Conservation (phyloP, 2,888 invertebrate species). For the Caenorhabditis angaria region DNA sequence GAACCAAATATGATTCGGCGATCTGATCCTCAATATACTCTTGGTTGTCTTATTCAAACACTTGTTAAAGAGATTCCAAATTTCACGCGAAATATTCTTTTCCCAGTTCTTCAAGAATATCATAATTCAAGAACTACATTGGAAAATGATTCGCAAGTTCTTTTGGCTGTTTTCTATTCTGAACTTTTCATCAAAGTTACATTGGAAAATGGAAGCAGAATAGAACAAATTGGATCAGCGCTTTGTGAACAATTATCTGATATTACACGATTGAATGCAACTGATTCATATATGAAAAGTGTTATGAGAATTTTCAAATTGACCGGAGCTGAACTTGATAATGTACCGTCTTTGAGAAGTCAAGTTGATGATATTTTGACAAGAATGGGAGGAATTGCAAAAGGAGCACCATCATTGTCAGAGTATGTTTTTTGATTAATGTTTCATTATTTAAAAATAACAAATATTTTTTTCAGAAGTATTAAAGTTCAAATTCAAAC, state of each 20-base stretch:
- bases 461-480: constrained; percentile 16
- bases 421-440: constrained; percentile 33
- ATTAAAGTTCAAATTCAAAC: constrained; percentile 38
- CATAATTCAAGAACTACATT: constrained; percentile 5
- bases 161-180: constrained; percentile 32
- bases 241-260: constrained; percentile 28
- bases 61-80: constrained; percentile 27
- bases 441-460: too few relatives aligned
- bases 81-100: constrained; percentile 19
- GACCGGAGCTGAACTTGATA: constrained; percentile 33
- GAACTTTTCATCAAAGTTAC: constrained; percentile 28
- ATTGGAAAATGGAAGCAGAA: constrained; percentile 28
- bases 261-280: constrained; percentile 23
- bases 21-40: constrained; percentile 41
- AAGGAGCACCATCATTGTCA: constrained; percentile 33
- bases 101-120: constrained; percentile 17
- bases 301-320: constrained; percentile 27
- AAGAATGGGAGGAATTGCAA: constrained; percentile 39
- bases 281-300: constrained; percentile 31
- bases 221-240: constrained; percentile 23
- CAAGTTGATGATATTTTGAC: constrained; percentile 38
- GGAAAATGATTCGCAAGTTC: constrained; percentile 20
- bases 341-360: constrained; percentile 5
- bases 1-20: constrained; percentile 17
- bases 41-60: constrained; percentile 28